Evolutionary conservation across 2,888 invertebrate genomes (phyloP), one percentile per base, ranked within the genome.

Genomic region (Diogma glabrata): DNA sequence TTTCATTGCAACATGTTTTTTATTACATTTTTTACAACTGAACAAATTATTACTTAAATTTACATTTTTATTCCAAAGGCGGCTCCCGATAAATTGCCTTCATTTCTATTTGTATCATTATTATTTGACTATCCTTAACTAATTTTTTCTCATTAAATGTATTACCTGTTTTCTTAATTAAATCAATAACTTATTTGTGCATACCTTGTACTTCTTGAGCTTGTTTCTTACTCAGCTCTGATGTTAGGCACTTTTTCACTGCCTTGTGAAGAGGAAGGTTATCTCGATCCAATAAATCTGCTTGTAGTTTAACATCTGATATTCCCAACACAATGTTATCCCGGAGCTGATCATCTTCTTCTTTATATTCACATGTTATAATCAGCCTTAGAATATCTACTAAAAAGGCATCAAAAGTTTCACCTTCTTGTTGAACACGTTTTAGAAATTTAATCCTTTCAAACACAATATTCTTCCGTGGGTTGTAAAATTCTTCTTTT

Each of bases 21-120:
- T 33, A 33, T 33, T 33, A 33, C 33, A 33, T 33, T 33, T 33
- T 33, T 33, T 33, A 33, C 33, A 33, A 33, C 33, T 33, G 33
- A 12, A 33, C 33, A 10, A 33, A 33, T 10, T 33, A 33, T 33
- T 33, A 33, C 9, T 33, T 33, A 16, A 6, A 33, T 33, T 33
- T 6, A 33, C 12, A 33, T 33, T 33, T 33, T 16, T 33, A 12
- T 33, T 12, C 4, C 33, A 33, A 33, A 12, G 6, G 12, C 33
- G 9, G 14, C 33, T 33, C 12, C 16, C 33, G 33, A 33, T n/a
- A 33, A 33, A 5, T 12, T 33, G 2, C 3, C 33, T 12, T 33
- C 33, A 10, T 33, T 33, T 33, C 16, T 33, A 10, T 33, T n/a
- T n/a, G n/a, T 33, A 33, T 33, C 12, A 2, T 33, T 33, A 3